Evolutionary conservation across 2,797 vertebrate genomes (phyloP).

Genomic region (Girardinus metallicus): DNA sequence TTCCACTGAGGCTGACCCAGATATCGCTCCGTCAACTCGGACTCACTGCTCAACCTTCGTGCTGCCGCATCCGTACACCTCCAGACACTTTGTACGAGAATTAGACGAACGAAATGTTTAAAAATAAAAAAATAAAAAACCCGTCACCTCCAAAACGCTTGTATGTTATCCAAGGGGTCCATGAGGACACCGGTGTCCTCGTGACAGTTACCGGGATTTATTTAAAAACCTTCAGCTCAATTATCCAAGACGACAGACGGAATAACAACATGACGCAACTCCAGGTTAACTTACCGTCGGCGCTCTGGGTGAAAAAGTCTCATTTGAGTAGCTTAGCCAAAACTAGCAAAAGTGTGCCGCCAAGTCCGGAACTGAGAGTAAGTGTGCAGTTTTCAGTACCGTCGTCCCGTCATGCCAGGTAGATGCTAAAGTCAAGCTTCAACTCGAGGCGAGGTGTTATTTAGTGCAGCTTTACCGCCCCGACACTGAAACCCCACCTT

Average conservation of each 20-base stretch:
- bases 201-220: no score
- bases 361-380: background rate
- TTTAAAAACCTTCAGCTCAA: background rate
- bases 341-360: background rate
- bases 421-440: background rate
- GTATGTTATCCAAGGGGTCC: no score
- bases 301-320: background rate
- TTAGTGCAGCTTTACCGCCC: background rate
- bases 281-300: background rate
- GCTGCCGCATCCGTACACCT: background rate
- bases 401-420: background rate
- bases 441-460: background rate
- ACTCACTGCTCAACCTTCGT: background rate
- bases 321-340: no score
- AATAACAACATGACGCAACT: background rate
- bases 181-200: no score
- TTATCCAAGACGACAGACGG: background rate
- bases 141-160: no score
- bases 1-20: slow-evolving; percentile 57
- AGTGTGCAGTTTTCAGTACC: background rate
- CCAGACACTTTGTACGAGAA: background rate
- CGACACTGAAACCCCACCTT: background rate
- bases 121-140: no score
- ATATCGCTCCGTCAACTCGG: slow-evolving; percentile 9
- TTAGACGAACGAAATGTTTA: background rate